These are phyloP conservation scores for Psylliodes chrysocephalus DNA, from an alignment of 2,888 invertebrate species.

Conservation along the genomic window DNA sequence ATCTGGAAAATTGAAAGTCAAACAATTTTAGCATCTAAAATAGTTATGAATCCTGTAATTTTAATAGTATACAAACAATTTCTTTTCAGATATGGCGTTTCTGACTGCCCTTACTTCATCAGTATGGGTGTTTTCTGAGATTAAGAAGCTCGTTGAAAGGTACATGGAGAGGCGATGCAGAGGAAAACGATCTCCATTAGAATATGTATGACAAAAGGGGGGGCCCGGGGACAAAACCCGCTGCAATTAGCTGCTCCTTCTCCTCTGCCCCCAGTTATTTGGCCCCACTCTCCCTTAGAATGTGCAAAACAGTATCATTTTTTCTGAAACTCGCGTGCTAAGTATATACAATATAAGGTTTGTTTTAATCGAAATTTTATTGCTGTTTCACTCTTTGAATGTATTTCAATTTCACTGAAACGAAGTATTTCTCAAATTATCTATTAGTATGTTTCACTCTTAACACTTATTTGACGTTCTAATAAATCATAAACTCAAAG, in stretches of 20 bases:
- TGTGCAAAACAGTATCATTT: slow-evolving; percentile 47
- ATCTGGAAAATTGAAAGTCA: too few relatives aligned
- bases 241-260: slow-evolving; percentile 60
- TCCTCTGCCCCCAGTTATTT: slow-evolving; percentile 52
- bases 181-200: slow-evolving; percentile 66
- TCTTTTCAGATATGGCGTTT: slow-evolving; percentile 86
- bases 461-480: too few relatives aligned
- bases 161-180: slow-evolving; percentile 71
- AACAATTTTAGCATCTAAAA: too few relatives aligned
- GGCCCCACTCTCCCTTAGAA: slow-evolving; percentile 55
- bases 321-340: neutral
- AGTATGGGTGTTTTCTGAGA: slow-evolving; percentile 93
- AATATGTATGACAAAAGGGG: slow-evolving; percentile 78
- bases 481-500: too few relatives aligned
- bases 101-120: slow-evolving; percentile 93
- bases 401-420: slow-evolving; percentile 9
- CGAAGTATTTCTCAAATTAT: too few relatives aligned
- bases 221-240: slow-evolving; percentile 63
- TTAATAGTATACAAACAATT: too few relatives aligned
- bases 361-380: neutral
- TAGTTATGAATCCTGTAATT: too few relatives aligned
- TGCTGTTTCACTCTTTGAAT: neutral
- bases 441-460: too few relatives aligned
- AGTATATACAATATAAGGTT: slow-evolving; percentile 11
- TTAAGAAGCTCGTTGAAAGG: slow-evolving; percentile 88